Percentiles rank a stretch among this genome's conserved stretches.
Conservation (phyloP, 2,113 vertebrate species). For the Gulo gulo region DNA sequence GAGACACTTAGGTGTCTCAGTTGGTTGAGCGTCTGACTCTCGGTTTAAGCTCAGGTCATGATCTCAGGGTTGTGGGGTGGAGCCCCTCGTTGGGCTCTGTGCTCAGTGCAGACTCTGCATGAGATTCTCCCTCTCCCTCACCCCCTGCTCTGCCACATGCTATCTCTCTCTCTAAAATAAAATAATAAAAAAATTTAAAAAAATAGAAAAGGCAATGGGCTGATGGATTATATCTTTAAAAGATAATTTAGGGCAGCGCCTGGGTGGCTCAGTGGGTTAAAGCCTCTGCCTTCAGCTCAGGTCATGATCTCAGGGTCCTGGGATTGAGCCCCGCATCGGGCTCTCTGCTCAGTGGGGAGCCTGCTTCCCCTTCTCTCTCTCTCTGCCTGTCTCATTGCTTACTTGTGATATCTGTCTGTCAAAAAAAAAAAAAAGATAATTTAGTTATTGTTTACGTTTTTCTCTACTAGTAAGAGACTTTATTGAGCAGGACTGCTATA, state of each 20-base stretch:
- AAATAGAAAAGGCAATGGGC: not conserved
- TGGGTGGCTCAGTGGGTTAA: no score
- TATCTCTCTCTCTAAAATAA: not conserved
- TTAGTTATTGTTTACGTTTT: not conserved
- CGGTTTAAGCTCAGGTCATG: not conserved
- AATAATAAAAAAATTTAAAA: not conserved
- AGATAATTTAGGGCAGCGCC: not conserved
- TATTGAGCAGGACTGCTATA: not conserved
- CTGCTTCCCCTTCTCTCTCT: no score
- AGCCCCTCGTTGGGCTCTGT: not conserved
- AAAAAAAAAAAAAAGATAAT: not conserved
- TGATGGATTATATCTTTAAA: not conserved
- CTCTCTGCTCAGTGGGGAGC: no score
- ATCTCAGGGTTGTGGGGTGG: not conserved
- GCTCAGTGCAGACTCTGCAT: not conserved
- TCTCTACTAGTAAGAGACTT: not conserved
- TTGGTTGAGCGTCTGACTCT: not conserved
- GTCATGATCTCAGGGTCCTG: no score
- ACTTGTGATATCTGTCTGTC: no score
- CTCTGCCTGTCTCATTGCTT: no score
- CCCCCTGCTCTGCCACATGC: accelerated
- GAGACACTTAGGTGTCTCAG: not conserved
- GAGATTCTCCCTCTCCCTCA: not conserved
- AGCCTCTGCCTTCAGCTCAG: no score
- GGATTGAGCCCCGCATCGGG: no score